Conservation (phyloP, 2,888 invertebrate genomes). For the Apantesis nais region DNA sequence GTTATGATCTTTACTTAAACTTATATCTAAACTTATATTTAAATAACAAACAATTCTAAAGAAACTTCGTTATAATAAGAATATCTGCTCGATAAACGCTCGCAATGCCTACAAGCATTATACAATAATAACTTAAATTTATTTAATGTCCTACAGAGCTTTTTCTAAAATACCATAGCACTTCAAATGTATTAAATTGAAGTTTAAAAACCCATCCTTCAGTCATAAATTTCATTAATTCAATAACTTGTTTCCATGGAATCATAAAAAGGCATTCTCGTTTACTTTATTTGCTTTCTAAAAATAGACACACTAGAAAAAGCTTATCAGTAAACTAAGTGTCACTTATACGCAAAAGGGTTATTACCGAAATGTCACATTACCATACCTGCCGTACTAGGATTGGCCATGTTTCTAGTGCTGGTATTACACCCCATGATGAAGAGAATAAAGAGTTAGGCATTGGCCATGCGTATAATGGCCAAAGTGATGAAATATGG, state of each 20-base stretch:
- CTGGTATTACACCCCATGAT: constrained; percentile 83
- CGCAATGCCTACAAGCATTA: not conserved
- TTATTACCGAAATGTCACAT: constrained; percentile 45
- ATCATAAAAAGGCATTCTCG: constrained; percentile 13
- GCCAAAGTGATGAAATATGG: constrained; percentile 34
- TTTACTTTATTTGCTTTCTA: constrained; percentile 10
- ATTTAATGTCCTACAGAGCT: not conserved
- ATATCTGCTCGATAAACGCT: not conserved
- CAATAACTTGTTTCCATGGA: constrained; percentile 15
- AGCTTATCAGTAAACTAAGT: constrained; percentile 18
- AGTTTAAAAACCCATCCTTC: constrained; percentile 1
- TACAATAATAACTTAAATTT: not conserved
- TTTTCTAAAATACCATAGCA: not conserved
- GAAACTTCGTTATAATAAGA: not conserved
- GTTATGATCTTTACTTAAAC: too few relatives aligned
- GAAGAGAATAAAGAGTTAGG: constrained; percentile 41
- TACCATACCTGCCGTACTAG: constrained; percentile 67
- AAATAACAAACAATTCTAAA: too few relatives aligned
- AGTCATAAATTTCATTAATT: constrained; percentile 1
- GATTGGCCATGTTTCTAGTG: constrained; percentile 66
- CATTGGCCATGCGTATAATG: constrained; percentile 47
- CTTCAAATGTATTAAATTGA: not conserved
- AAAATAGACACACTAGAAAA: constrained; percentile 20
- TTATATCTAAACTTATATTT: too few relatives aligned
- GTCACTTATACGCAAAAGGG: constrained; percentile 27